Percentiles rank a stretch among this genome's conserved stretches.
Conservation (phyloP, 1,140 invertebrate genomes). For the Lerema accius region DNA sequence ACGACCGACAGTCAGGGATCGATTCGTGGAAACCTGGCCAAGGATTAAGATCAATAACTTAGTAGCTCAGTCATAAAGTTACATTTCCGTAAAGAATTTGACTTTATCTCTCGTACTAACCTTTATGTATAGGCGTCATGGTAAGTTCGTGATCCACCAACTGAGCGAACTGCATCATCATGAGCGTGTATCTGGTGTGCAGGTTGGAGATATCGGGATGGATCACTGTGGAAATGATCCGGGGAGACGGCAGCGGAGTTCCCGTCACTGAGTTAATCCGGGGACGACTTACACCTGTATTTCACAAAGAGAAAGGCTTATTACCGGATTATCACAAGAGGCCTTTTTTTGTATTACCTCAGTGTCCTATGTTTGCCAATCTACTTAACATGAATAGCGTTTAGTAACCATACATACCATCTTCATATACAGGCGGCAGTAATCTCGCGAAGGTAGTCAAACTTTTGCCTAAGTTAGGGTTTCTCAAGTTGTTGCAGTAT, state of each 20-base stretch:
- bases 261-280: slow-evolving; percentile 89
- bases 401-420: slow-evolving; percentile 89
- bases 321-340: too few species aligned
- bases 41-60: slow-evolving; percentile 3
- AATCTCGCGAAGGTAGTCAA: slow-evolving; percentile 94
- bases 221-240: slow-evolving; percentile 92
- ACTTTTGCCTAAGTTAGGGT: slow-evolving; percentile 93
- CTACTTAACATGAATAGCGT: too few species aligned
- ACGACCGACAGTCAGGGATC: slow-evolving; percentile 92
- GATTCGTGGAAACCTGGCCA: slow-evolving; percentile 88
- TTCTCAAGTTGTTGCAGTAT: slow-evolving; percentile 95
- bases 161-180: slow-evolving; percentile 97
- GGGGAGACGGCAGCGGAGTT: slow-evolving; percentile 89
- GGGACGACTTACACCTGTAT: slow-evolving; percentile 88
- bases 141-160: slow-evolving; percentile 96
- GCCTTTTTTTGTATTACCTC: not conserved
- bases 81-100: too few species aligned
- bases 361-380: too few species aligned
- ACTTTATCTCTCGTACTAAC: slow-evolving; percentile 58
- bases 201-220: slow-evolving; percentile 95
- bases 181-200: slow-evolving; percentile 93
- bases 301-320: too few species aligned
- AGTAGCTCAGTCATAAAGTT: too few species aligned
- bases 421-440: slow-evolving; percentile 93
- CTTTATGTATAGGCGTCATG: slow-evolving; percentile 95